Evolutionary conservation across 2,888 invertebrate species (phyloP).

Genomic region (Tetanocera ferruginea): DNA sequence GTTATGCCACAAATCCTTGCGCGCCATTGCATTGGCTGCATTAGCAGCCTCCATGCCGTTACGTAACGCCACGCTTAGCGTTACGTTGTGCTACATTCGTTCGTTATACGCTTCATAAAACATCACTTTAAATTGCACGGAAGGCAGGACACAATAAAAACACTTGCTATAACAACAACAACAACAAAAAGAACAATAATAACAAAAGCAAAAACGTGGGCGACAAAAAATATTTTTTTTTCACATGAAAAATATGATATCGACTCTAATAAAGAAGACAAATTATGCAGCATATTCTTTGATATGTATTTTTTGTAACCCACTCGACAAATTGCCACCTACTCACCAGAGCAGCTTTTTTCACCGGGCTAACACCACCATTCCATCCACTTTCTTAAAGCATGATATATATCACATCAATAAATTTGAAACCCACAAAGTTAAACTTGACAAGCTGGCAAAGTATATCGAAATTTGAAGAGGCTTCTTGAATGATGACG

Average conservation of each 20-base stretch:
- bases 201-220: background rate
- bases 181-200: background rate
- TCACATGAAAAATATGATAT: background rate
- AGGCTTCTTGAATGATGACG: too few species aligned
- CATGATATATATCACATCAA: too few species aligned
- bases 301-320: too few species aligned
- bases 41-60: constrained; percentile 14
- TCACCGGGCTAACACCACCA: too few species aligned
- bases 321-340: too few species aligned
- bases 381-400: too few species aligned
- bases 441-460: too few species aligned
- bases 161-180: background rate
- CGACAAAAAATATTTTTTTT: background rate
- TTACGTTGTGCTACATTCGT: constrained; percentile 23
- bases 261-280: background rate
- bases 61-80: background rate
- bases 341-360: too few species aligned
- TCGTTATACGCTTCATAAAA: constrained; percentile 31
- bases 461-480: too few species aligned
- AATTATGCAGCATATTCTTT: background rate
- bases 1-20: constrained; percentile 23
- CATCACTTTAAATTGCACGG: constrained; percentile 25
- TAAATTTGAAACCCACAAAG: too few species aligned
- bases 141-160: constrained; percentile 1
- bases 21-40: background rate